Conservation (phyloP, 2,113 vertebrate species). For the Rhinogobius similis region DNA sequence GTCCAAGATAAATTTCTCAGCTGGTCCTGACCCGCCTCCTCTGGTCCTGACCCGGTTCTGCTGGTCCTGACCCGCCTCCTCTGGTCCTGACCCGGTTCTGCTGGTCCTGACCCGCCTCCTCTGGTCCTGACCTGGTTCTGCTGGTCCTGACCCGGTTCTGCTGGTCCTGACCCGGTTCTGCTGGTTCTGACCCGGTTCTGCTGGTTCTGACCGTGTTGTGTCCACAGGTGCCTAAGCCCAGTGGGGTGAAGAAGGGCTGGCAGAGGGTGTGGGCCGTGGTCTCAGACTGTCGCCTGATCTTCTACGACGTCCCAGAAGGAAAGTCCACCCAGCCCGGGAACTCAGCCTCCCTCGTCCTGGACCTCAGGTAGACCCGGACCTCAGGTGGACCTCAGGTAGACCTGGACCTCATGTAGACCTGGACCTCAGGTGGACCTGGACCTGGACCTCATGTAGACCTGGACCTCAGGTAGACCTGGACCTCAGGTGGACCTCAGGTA, state of each 20-base stretch:
- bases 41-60: not conserved
- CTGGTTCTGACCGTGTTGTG: no score
- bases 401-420: no score
- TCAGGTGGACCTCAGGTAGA: no score
- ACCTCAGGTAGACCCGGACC: slow-evolving; percentile 85
- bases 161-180: not conserved
- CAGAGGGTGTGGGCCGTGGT: slow-evolving; percentile 93
- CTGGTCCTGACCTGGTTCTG: no score
- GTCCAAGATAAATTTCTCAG: not conserved
- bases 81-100: no score
- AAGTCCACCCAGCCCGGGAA: slow-evolving; percentile 92
- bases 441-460: no score
- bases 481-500: no score
- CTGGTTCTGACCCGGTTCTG: not conserved
- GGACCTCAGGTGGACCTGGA: no score
- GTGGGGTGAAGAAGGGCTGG: slow-evolving; percentile 97
- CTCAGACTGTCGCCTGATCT: slow-evolving; percentile 94
- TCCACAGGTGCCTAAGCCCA: slow-evolving; percentile 92
- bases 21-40: no score
- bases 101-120: not conserved
- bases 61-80: not conserved
- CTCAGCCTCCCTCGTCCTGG: slow-evolving; percentile 89
- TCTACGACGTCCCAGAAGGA: slow-evolving; percentile 94
- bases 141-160: not conserved
- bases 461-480: no score